Percentiles rank a stretch among this genome's conserved stretches.
phyloP scores from a whole-genome alignment of 2,888 invertebrate genomes.

The Siphonodentalium dalli region DNA sequence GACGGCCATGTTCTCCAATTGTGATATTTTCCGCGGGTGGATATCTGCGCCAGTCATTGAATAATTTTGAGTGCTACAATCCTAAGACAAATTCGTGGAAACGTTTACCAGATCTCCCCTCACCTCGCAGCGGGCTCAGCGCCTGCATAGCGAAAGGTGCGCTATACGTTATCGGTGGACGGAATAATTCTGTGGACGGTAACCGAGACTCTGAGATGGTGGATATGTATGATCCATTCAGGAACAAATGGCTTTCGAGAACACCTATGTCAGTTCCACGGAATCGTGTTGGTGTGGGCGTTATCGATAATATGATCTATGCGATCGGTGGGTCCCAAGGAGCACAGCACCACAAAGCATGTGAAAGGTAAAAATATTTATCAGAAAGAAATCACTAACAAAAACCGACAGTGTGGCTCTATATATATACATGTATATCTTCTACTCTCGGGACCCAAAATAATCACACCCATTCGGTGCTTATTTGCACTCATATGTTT shows the following conservation, averaged over 20 bases:
- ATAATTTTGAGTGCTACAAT: slow-evolving; percentile 87
- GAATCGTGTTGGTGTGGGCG: slow-evolving; percentile 91
- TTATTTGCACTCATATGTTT: no score
- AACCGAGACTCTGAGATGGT: slow-evolving; percentile 72
- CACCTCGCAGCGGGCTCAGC: slow-evolving; percentile 80
- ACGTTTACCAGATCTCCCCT: slow-evolving; percentile 81
- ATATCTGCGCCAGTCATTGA: slow-evolving; percentile 84
- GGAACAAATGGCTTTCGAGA: slow-evolving; percentile 86
- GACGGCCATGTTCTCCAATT: slow-evolving; percentile 82
- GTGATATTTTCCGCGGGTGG: slow-evolving; percentile 93
- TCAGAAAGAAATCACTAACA: no score
- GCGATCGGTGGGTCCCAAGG: slow-evolving; percentile 92
- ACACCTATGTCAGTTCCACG: slow-evolving; percentile 81
- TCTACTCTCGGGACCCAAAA: no score
- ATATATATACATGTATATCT: no score
- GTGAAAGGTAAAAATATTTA: slow-evolving; percentile 78
- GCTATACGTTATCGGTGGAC: slow-evolving; percentile 90
- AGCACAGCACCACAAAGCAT: slow-evolving; percentile 83
- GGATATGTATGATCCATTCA: slow-evolving; percentile 84
- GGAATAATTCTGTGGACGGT: slow-evolving; percentile 83
- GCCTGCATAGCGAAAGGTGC: slow-evolving; percentile 69
- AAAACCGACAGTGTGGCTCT: no score
- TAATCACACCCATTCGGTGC: no score
- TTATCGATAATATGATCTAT: slow-evolving; percentile 89
- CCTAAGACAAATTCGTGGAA: slow-evolving; percentile 86